A percentile compares a stretch with the other conserved stretches of the same genome.
phyloP scores from a whole-genome alignment of 1,140 invertebrate genomes.

The Doryteuthis pealeii region DNA sequence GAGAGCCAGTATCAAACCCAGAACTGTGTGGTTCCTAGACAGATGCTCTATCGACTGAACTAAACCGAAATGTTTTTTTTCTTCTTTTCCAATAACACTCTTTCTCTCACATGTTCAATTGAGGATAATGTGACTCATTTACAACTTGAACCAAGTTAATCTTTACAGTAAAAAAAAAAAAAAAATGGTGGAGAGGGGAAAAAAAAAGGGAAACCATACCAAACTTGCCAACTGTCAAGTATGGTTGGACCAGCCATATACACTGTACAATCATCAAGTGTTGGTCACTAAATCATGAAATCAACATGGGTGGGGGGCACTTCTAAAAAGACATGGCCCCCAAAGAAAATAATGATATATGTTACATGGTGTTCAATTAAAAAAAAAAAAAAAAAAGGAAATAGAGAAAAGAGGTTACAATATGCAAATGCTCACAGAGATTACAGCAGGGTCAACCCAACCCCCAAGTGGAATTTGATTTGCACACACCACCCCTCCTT shows the following conservation, averaged over 20 bases:
- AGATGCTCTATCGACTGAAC: no score
- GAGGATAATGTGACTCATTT: neutral
- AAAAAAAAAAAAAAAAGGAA: neutral
- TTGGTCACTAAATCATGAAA: neutral
- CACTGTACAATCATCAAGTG: conserved; percentile 3
- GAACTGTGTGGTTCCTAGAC: no score
- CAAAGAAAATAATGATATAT: neutral
- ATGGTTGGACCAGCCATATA: neutral
- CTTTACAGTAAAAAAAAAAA: neutral
- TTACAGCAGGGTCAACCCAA: no score
- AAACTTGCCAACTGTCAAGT: neutral
- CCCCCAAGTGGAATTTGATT: no score
- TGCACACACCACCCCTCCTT: no score
- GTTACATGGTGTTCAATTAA: neutral
- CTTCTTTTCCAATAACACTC: neutral
- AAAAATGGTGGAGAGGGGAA: no score
- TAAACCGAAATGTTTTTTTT: no score
- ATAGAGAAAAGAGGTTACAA: no score
- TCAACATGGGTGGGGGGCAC: neutral
- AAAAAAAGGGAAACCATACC: neutral
- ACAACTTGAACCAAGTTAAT: neutral
- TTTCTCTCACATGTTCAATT: neutral
- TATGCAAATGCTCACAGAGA: no score
- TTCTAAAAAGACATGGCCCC: neutral
- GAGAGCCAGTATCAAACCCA: no score